These are phyloP conservation scores for Chlorops oryzae DNA, from an alignment of 1,140 invertebrate species.

Conservation along the genomic window DNA sequence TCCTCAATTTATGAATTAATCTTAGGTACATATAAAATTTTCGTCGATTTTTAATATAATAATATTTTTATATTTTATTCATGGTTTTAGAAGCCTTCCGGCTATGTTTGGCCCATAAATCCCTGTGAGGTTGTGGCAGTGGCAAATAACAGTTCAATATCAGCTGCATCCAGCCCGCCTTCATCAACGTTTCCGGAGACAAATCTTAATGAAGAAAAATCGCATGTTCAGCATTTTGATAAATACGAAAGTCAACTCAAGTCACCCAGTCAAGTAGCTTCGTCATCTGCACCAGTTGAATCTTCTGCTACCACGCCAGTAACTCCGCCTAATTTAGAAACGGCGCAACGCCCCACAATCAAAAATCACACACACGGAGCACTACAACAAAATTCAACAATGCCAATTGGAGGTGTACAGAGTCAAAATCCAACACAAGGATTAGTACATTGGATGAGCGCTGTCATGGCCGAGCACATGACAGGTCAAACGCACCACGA, in stretches of 20 bases:
- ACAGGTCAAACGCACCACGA: slow-evolving; percentile 59
- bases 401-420: slow-evolving; percentile 50
- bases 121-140: background rate
- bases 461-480: slow-evolving; percentile 74
- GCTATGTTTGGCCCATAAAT: background rate
- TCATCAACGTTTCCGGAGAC: no score
- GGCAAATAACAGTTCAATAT: background rate
- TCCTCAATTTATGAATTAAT: no score
- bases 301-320: background rate
- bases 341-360: slow-evolving; percentile 4
- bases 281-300: background rate
- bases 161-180: no score
- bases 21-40: no score
- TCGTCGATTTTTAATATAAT: no score
- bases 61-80: no score
- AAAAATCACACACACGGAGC: slow-evolving; percentile 19
- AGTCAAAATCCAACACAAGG: slow-evolving; percentile 61
- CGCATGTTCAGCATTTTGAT: no score
- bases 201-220: no score
- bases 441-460: slow-evolving; percentile 75
- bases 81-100: background rate
- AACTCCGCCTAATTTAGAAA: background rate
- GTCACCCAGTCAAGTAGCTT: background rate
- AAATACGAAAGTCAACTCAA: background rate
- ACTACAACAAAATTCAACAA: no score